Conservation (phyloP, 2,113 vertebrate genomes). For the Himantopus leucocephalus region DNA sequence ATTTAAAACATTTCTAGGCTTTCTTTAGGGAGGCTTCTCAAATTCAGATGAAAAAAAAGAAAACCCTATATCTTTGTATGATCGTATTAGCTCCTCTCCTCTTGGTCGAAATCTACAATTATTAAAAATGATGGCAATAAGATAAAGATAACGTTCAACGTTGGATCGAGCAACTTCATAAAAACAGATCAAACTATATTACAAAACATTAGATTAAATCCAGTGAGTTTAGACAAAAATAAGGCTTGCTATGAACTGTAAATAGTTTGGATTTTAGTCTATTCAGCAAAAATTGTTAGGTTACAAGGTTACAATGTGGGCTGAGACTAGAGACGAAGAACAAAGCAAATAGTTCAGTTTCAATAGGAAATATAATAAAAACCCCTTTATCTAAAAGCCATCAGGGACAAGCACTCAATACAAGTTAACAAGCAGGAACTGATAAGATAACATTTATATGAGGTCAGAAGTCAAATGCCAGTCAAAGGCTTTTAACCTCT, state of each 20-base stretch:
- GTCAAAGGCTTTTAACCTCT: conserved; percentile 92
- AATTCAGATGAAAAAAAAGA: conserved; percentile 3
- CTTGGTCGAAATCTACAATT: neutral
- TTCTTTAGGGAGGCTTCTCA: conserved; percentile 34
- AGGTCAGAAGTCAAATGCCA: conserved; percentile 94
- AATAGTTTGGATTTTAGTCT: conserved; percentile 35
- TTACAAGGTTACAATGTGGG: conserved; percentile 64
- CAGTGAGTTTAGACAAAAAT: conserved; percentile 16
- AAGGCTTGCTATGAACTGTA: neutral
- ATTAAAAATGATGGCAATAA: neutral
- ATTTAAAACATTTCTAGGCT: conserved; percentile 15
- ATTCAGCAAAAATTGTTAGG: conserved; percentile 20
- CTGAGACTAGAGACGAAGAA: conserved; percentile 47
- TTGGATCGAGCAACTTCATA: neutral
- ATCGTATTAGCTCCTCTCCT: neutral
- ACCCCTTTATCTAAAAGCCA: conserved; percentile 79
- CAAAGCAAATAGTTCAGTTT: conserved; percentile 71
- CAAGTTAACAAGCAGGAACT: conserved; percentile 85
- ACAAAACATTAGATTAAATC: neutral
- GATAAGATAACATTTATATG: conserved; percentile 91
- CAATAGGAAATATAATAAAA: conserved; percentile 80
- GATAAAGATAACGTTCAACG: neutral
- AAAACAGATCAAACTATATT: neutral
- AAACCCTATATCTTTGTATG: neutral
- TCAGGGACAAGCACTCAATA: conserved; percentile 86